Evolutionary conservation across 2,888 invertebrate genomes (phyloP).

Genomic region (Polymixis lichenea): DNA sequence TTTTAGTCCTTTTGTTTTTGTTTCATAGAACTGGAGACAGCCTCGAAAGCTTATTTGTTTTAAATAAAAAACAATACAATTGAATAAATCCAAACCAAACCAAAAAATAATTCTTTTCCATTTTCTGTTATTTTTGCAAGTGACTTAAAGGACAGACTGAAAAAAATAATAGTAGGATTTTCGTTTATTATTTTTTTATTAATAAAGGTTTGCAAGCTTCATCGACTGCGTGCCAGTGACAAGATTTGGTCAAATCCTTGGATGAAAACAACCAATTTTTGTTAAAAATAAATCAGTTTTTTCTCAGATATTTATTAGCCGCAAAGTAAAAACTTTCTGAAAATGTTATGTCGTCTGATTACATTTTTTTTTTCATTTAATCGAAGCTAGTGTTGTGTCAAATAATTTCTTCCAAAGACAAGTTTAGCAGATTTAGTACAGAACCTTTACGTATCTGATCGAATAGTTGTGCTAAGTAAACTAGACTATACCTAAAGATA

Average conservation of each 20-base stretch:
- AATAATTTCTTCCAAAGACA: neutral
- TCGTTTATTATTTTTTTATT: neutral
- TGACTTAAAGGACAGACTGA: neutral
- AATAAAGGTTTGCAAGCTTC: neutral
- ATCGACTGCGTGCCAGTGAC: neutral
- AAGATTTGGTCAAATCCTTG: neutral
- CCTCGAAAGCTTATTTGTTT: neutral
- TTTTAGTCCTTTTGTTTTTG: neutral
- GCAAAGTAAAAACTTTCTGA: neutral
- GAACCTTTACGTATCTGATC: neutral
- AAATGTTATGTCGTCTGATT: neutral
- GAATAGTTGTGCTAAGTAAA: neutral
- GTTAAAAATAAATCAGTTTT: neutral
- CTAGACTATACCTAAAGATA: neutral
- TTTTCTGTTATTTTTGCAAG: neutral
- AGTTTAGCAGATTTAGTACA: neutral
- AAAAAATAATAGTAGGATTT: neutral
- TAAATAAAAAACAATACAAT: slow-evolving; percentile 1
- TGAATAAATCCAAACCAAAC: neutral
- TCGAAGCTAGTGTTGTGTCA: too few relatives aligned
- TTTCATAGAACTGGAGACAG: neutral
- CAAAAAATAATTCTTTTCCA: neutral
- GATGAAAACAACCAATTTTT: neutral
- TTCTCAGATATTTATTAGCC: neutral
- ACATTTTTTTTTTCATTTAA: neutral